A percentile compares a stretch with the other conserved stretches of the same genome.
Conservation (phyloP, 1,140 invertebrate genomes). For the Conopomorpha cramerella region DNA sequence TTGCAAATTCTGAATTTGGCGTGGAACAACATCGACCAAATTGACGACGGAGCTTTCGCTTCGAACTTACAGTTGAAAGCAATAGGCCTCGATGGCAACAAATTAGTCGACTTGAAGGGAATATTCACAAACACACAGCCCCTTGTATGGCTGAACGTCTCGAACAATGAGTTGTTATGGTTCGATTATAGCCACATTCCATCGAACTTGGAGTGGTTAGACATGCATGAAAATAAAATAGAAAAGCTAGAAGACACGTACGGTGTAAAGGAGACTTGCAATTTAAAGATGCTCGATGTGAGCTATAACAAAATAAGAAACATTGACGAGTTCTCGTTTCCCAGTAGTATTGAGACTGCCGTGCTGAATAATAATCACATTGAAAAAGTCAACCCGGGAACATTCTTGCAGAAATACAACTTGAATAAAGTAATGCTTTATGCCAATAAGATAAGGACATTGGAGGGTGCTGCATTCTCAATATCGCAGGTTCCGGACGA, state of each 20-base stretch:
- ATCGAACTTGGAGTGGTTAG: constrained; percentile 70
- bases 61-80: constrained; percentile 69
- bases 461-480: constrained; percentile 74
- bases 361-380: constrained; percentile 80
- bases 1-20: constrained; percentile 73
- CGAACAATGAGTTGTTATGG: constrained; percentile 69
- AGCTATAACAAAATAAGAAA: constrained; percentile 75
- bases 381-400: constrained; percentile 70
- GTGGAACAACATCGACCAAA: constrained; percentile 68
- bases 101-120: constrained; percentile 70
- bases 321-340: constrained; percentile 72
- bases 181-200: constrained; percentile 75
- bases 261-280: constrained; percentile 72
- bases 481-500: constrained; percentile 68
- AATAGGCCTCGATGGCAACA: constrained; percentile 70
- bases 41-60: constrained; percentile 71
- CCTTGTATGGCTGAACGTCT: constrained; percentile 75
- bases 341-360: constrained; percentile 75
- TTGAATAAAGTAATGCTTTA: constrained; percentile 78
- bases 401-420: constrained; percentile 73
- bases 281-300: constrained; percentile 79
- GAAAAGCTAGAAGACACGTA: constrained; percentile 75
- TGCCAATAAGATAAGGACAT: constrained; percentile 73
- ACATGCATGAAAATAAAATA: constrained; percentile 73
- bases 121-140: constrained; percentile 70